A percentile compares a stretch with the other conserved stretches of the same genome.
phyloP scores from a whole-genome alignment of 2,888 invertebrate species.

The Polymixis lichenea region DNA sequence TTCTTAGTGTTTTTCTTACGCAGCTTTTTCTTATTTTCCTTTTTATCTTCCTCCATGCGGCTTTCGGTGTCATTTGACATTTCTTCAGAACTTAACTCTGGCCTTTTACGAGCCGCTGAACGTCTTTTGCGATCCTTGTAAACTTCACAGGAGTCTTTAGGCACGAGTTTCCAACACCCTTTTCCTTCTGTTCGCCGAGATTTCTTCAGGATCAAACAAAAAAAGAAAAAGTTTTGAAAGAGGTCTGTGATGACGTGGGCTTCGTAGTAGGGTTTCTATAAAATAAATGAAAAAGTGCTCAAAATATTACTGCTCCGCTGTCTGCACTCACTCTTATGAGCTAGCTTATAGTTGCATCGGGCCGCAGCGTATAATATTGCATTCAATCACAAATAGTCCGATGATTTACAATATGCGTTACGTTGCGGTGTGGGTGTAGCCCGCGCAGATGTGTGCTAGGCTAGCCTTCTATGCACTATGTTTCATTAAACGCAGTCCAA shows the following conservation, averaged over 20 bases:
- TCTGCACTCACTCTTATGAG: neutral
- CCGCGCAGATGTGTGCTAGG: no score
- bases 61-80: conserved; percentile 25
- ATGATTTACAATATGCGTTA: neutral
- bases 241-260: neutral
- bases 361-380: neutral
- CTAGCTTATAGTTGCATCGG: neutral
- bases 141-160: conserved; percentile 82
- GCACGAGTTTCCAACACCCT: conserved; percentile 76
- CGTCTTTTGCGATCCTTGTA: conserved; percentile 74
- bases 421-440: neutral
- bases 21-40: conserved; percentile 34
- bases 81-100: conserved; percentile 32
- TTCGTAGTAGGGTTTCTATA: neutral
- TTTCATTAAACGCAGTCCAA: neutral
- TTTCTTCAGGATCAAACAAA: conserved; percentile 66
- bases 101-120: conserved; percentile 40
- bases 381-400: neutral
- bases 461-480: neutral
- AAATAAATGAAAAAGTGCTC: neutral
- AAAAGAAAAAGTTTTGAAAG: neutral
- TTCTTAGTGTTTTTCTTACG: conserved; percentile 42
- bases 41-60: conserved; percentile 24
- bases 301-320: neutral
- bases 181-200: conserved; percentile 60